Conservation (phyloP, 2,113 vertebrate species). For the Sakesphorus luctuosus region DNA sequence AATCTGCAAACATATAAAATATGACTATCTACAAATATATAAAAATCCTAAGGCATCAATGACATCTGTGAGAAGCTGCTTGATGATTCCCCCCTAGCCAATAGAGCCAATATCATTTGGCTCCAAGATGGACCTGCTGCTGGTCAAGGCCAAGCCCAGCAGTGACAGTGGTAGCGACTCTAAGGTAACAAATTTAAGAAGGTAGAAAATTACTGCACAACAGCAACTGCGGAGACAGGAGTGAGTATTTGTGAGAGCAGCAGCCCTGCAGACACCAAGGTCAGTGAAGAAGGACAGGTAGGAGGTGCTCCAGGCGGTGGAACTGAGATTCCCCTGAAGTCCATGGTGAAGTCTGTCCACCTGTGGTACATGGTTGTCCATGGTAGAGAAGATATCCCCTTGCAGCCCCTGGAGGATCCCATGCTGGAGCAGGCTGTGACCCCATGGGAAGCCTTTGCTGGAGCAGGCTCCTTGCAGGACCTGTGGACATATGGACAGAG, state of each 20-base stretch:
- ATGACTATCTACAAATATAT: no score
- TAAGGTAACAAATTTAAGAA: no score
- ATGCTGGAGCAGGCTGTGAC: not conserved
- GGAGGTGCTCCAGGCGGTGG: not conserved
- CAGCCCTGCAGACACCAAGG: not conserved
- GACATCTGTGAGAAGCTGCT: not conserved
- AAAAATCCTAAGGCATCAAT: no score
- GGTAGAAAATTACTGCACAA: not conserved
- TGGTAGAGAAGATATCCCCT: not conserved
- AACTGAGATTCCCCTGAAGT: not conserved
- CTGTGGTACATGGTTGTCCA: not conserved
- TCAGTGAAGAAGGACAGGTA: not conserved
- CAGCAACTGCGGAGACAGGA: not conserved
- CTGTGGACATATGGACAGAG: not conserved
- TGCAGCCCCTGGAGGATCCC: not conserved
- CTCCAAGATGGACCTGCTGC: not conserved
- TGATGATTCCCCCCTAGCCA: not conserved
- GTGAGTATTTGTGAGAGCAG: not conserved
- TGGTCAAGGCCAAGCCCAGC: accelerated
- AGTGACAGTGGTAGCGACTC: accelerated
- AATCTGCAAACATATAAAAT: no score
- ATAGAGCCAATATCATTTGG: not conserved
- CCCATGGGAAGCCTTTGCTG: not conserved
- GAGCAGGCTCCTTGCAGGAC: not conserved
- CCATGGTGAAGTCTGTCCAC: not conserved